Conservation (phyloP, 2,888 invertebrate genomes). For the Ryuthela nishihirai region DNA sequence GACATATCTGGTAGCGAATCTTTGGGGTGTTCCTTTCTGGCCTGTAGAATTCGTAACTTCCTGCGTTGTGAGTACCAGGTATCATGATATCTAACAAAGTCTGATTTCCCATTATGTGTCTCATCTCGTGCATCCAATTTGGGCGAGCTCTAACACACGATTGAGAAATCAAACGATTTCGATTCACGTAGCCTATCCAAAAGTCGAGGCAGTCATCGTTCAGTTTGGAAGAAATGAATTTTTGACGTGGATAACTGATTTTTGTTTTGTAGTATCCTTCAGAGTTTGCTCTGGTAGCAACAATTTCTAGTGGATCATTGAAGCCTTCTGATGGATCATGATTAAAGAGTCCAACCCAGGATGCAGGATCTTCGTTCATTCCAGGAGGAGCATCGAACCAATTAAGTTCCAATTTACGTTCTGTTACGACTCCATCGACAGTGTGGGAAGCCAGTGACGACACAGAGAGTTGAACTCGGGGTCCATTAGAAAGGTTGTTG, state of each 20-base stretch:
- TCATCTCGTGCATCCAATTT: slow-evolving; percentile 30
- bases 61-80: slow-evolving; percentile 69
- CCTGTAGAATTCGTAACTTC: slow-evolving; percentile 57
- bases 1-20: slow-evolving; percentile 54
- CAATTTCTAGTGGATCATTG: slow-evolving; percentile 30
- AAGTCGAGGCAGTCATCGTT: slow-evolving; percentile 45
- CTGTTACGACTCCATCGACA: slow-evolving; percentile 32
- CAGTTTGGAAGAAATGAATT: slow-evolving; percentile 38
- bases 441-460: slow-evolving; percentile 41
- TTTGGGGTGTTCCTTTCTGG: slow-evolving; percentile 46
- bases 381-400: slow-evolving; percentile 38
- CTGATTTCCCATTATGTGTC: slow-evolving; percentile 54
- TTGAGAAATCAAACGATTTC: slow-evolving; percentile 20
- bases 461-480: slow-evolving; percentile 43
- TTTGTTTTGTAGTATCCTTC: slow-evolving; percentile 45
- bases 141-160: slow-evolving; percentile 34
- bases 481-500: slow-evolving; percentile 8
- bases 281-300: slow-evolving; percentile 16
- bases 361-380: slow-evolving; percentile 41
- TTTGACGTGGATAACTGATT: slow-evolving; percentile 43
- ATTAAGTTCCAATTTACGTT: slow-evolving; percentile 41
- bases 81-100: slow-evolving; percentile 61
- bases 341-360: slow-evolving; percentile 48
- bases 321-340: slow-evolving; percentile 44
- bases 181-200: slow-evolving; percentile 44